Base-by-base conservation (phyloP, 2,797 vertebrate species). In the Cygnus olor region DNA sequence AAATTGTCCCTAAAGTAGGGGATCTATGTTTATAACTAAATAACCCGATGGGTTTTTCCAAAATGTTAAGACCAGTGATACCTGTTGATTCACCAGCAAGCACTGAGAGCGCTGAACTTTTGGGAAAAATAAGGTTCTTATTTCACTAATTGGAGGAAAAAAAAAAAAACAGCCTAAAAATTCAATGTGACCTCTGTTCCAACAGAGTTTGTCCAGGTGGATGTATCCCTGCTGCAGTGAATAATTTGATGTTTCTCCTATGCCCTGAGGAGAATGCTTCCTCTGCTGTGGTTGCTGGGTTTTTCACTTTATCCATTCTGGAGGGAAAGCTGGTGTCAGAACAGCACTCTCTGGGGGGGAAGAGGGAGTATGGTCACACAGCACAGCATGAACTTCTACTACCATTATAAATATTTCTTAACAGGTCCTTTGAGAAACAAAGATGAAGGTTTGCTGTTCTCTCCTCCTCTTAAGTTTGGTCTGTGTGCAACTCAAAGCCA, bases 381-480 rank as follows among this genome's bases (percentile, higher is more conserved):
- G 51, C 44, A 63, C 6, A 72, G 16, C 24, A 64, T n/a, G 13
- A 66, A 73, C 54, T 71, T 56, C 12, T 65, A 18, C 38, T 69
- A 18, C 34, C 5, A 14, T 90, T 51, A 17, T 25, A 73, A 80
- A 69, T 72, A 74, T 53, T 93, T 65, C 53, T 95, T 95, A 69
- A 81, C 94, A 96, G 96, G 40, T 80, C 60, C 38, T 60, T 36
- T 47, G 22, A 88, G 90, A 82, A 94, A 0, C 4, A 7, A 80
- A 51, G 34, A 91, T 74, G 86, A 94, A 95, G 44, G 40, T 93
- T 77, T 97, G 90, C 94, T 96, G 49, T 61, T 97, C 45, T 64
- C 72, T 98, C 58, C 42, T 98, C 58, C 74, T 98, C 49, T 93
- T 97, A 84, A 94, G 71, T 93, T 85, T 96, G 58, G 30, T 64